Conservation (phyloP, 2,797 vertebrate species). For the Sebastes matsubarae region DNA sequence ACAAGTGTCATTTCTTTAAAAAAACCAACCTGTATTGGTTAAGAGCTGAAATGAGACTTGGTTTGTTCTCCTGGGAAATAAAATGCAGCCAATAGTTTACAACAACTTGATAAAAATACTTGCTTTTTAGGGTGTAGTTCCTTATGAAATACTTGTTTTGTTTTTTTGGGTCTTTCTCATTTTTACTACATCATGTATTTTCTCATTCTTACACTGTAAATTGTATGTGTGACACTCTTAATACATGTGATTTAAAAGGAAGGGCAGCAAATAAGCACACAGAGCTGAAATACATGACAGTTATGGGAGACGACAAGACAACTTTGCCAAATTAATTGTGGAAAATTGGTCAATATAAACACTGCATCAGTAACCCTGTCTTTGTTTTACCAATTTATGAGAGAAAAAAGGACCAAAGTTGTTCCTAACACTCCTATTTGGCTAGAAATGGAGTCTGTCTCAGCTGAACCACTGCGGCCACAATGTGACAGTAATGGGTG, state of each 20-base stretch:
- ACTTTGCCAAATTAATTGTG: not conserved
- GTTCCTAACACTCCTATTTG: not conserved
- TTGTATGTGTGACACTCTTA: constrained; percentile 68
- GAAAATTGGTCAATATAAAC: not conserved
- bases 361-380: not conserved
- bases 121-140: constrained; percentile 67
- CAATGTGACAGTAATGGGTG: not conserved
- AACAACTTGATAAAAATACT: constrained; percentile 70
- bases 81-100: constrained; percentile 75
- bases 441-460: not conserved
- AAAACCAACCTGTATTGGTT: constrained; percentile 46
- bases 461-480: not conserved
- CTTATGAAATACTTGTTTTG: constrained; percentile 49
- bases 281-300: constrained; percentile 67
- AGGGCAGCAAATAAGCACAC: constrained; percentile 52
- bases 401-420: not conserved
- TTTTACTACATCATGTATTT: constrained; percentile 72
- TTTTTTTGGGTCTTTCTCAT: constrained; percentile 50
- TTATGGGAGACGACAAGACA: constrained; percentile 11
- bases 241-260: constrained; percentile 46
- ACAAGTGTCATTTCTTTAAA: constrained; percentile 33
- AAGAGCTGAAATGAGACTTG: constrained; percentile 60
- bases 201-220: constrained; percentile 79
- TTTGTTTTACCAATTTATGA: not conserved
- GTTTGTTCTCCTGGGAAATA: constrained; percentile 60